Evolutionary conservation across 2,888 invertebrate genomes (phyloP), one percentile per base, ranked within the genome.

Genomic region (Druceiella hillmani): DNA sequence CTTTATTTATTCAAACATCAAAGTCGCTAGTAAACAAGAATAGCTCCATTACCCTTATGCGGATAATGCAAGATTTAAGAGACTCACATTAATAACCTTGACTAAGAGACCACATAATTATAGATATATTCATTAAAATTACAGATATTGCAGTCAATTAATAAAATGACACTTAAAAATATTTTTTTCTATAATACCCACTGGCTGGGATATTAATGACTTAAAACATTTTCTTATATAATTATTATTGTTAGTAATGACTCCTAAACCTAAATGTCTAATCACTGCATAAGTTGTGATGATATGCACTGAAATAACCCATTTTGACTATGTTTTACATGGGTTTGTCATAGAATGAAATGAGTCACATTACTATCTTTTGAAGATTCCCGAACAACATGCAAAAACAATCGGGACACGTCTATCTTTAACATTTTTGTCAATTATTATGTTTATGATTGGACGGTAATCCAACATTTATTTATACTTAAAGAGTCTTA

Each of bases 181-280:
- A 67, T 65, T 66, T 71, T n/a, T 68, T 63, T 66, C 66, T 68
- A 68, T 61, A 54, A 11, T 54, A 47, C 68, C 69, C 70, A 69
- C 69, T 47, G 59, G 61, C 69, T 69, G 69, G 65, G 64, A 62
- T 51, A 45, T 67, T 60, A 63, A 68, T 68, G 68, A 68, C 68
- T 67, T 61, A 56, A 66, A 66, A 57, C 56, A 61, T 9, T 66
- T n/a, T n/a, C n/a, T n/a, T n/a, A n/a, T n/a, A n/a, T n/a, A n/a
- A n/a, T 66, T 62, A 64, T 65, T 67, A 67, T 61, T 54, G 64
- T 63, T 58, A 58, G 64, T 69, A 68, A 68, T 66, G 66, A 59
- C 69, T 70, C 69, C 65, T 68, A 70, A 69, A 69, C 68, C 70
- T 68, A 66, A 64, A 64, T 64, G 67, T 65, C 66, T 70, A 69